Conservation (phyloP, 2,888 invertebrate species). For the Steinernema scapterisci region DNA sequence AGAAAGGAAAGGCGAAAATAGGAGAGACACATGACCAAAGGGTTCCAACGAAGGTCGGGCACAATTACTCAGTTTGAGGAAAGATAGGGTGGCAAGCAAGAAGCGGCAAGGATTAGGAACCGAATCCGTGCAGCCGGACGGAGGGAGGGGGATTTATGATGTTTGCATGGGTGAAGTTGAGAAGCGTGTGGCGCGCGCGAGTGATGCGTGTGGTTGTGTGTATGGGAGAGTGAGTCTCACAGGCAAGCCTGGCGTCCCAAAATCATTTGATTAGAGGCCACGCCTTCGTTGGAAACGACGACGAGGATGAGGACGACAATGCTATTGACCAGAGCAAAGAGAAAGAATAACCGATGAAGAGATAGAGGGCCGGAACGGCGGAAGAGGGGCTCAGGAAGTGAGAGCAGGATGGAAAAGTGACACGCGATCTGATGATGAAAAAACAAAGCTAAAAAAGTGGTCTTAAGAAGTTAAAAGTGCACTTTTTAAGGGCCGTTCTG, state of each 20-base stretch:
- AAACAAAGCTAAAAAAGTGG: not conserved
- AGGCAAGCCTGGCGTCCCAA: not conserved
- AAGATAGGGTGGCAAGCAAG: conserved; percentile 14
- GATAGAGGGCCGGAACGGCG: not conserved
- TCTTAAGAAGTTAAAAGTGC: not conserved
- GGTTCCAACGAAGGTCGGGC: not conserved
- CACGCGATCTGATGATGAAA: not conserved
- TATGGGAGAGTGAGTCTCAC: too few species aligned
- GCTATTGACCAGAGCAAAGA: not conserved
- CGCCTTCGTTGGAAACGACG: not conserved
- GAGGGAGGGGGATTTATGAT: conserved; percentile 26
- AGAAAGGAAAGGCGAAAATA: not conserved
- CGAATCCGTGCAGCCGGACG: conserved; percentile 14
- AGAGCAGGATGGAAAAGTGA: not conserved
- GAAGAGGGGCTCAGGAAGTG: not conserved
- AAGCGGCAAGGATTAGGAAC: conserved; percentile 15
- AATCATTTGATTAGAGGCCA: conserved; percentile 27
- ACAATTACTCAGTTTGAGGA: not conserved
- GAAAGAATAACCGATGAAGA: conserved; percentile 10
- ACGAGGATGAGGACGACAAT: too few species aligned
- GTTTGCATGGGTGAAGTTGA: conserved; percentile 28
- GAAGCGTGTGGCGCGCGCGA: conserved; percentile 1
- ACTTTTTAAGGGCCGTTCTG: not conserved
- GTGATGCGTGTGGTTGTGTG: too few species aligned
- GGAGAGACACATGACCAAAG: not conserved